Percentiles rank a stretch among this genome's conserved stretches.
Evolutionary conservation across 2,797 vertebrate species (phyloP).

Genomic region (Miopithecus talapoin): DNA sequence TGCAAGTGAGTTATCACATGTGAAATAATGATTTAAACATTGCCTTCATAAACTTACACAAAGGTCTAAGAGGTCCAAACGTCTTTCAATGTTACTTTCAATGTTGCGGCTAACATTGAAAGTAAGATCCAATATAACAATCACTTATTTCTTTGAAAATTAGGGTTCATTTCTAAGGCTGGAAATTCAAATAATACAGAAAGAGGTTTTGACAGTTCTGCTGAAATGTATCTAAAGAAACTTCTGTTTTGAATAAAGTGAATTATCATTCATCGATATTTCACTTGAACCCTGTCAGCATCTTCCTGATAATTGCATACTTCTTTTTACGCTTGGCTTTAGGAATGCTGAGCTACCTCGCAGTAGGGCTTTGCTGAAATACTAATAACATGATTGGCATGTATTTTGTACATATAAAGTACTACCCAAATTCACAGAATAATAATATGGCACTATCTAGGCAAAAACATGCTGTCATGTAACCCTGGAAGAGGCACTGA

Average conservation of each 20-base stretch:
- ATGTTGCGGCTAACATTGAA: not conserved
- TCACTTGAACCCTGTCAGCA: conserved; percentile 57
- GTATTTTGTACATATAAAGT: conserved; percentile 52
- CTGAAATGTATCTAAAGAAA: conserved; percentile 43
- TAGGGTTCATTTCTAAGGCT: not conserved
- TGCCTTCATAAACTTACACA: not conserved
- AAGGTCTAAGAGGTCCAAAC: too few species aligned
- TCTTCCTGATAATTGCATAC: conserved; percentile 38
- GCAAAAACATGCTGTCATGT: not conserved
- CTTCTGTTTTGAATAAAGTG: not conserved
- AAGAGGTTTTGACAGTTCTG: conserved; percentile 13
- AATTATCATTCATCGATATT: conserved; percentile 54
- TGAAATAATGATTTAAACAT: conserved; percentile 57
- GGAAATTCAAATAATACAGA: conserved; percentile 41
- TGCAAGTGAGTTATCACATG: conserved; percentile 5
- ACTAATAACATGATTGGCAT: conserved; percentile 44
- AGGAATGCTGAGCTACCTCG: conserved; percentile 60
- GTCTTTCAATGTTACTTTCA: too few species aligned
- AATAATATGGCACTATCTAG: not conserved
- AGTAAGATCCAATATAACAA: conserved; percentile 39
- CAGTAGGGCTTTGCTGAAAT: conserved; percentile 45
- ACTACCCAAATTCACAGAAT: conserved; percentile 17
- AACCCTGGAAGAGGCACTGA: not conserved
- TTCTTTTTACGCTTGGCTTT: conserved; percentile 66
- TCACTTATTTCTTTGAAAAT: conserved; percentile 34